Percentiles rank a stretch among this genome's conserved stretches.
These are phyloP conservation scores for Andrena minutula DNA, from an alignment of 2,888 invertebrate genomes.

Conservation along the genomic window DNA sequence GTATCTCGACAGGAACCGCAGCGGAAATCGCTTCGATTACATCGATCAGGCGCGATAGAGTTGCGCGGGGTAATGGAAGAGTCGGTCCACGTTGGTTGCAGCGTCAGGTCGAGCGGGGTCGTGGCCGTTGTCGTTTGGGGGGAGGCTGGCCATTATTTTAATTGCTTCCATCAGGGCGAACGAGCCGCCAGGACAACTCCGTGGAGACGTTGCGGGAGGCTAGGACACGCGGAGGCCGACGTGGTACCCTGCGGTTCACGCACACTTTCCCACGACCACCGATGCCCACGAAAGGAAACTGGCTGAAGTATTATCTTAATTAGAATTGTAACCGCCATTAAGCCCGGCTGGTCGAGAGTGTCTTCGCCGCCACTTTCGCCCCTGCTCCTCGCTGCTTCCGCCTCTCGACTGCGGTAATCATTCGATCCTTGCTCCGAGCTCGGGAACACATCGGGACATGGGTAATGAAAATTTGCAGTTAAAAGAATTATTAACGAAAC, in stretches of 20 bases:
- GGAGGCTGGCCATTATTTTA: conserved; percentile 77
- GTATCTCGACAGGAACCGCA: conserved; percentile 1
- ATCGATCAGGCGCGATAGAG: conserved; percentile 22
- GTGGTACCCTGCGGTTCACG: conserved; percentile 39
- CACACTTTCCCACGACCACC: conserved; percentile 38
- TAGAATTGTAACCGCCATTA: conserved; percentile 68
- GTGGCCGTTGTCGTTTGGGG: conserved; percentile 27
- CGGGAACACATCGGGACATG: too few species aligned
- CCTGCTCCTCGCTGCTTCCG: conserved; percentile 2
- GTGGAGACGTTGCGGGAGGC: conserved; percentile 69
- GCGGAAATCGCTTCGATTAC: conserved; percentile 40
- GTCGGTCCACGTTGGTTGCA: conserved; percentile 57
- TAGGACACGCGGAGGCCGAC: conserved; percentile 30
- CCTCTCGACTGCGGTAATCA: neutral
- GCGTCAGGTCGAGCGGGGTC: conserved; percentile 39
- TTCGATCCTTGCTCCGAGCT: too few species aligned
- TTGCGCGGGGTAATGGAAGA: conserved; percentile 27
- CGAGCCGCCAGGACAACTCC: conserved; percentile 71
- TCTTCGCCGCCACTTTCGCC: conserved; percentile 16
- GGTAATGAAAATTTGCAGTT: too few species aligned
- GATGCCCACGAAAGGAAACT: conserved; percentile 21
- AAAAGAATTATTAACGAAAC: too few species aligned
- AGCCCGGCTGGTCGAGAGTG: conserved; percentile 12
- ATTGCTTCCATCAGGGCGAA: conserved; percentile 78
- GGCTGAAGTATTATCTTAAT: conserved; percentile 74